phyloP scores from a whole-genome alignment of 1,140 invertebrate species.

The Plutomurus gul region DNA sequence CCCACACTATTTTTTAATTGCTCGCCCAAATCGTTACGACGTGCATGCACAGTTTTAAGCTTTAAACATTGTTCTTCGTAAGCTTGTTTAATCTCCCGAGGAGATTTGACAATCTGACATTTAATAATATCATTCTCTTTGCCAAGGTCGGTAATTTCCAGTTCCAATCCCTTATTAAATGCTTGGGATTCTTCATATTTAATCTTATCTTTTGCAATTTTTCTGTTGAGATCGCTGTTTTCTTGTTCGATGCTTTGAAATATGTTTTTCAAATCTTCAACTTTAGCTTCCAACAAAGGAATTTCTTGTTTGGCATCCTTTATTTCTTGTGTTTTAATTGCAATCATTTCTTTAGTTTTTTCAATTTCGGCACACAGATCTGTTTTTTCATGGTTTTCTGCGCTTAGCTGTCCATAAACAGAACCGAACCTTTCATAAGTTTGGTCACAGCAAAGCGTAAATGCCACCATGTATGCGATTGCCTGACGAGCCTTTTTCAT shows the following conservation, averaged over 20 bases:
- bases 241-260: neutral
- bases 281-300: neutral
- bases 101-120: neutral
- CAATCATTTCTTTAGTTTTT: neutral
- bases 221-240: neutral
- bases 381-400: neutral
- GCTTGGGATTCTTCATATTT: neutral
- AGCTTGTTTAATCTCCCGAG: neutral
- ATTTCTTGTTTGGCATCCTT: neutral
- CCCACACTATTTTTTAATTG: neutral
- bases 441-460: neutral
- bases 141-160: neutral
- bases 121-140: neutral
- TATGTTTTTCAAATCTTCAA: neutral
- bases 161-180: neutral
- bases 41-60: neutral
- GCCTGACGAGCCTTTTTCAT: neutral
- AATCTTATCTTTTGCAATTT: neutral
- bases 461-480: neutral
- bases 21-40: neutral
- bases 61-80: neutral
- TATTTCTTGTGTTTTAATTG: neutral
- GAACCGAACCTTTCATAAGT: neutral
- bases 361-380: neutral
- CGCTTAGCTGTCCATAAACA: neutral